Evolutionary conservation across 2,797 vertebrate genomes (phyloP).

Genomic region (Varecia variegata): DNA sequence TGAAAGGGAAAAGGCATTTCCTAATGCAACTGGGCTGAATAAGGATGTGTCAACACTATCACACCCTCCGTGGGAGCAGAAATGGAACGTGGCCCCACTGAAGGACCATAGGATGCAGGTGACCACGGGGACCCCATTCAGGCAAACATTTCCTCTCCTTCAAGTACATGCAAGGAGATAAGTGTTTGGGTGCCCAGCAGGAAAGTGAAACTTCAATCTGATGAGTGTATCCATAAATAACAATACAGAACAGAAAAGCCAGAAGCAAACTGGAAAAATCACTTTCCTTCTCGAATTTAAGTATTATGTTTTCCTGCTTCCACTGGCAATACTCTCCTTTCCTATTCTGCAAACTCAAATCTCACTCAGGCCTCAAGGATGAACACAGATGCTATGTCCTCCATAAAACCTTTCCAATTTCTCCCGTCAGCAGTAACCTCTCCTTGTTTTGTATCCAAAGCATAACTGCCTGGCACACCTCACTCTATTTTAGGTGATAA

Average conservation of each 20-base stretch:
- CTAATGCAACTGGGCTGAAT: not conserved
- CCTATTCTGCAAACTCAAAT: not conserved
- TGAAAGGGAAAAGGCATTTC: not conserved
- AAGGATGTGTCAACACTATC: not conserved
- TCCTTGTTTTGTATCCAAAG: not conserved
- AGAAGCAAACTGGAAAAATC: not conserved
- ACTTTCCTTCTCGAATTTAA: not conserved
- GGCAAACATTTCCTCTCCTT: not conserved
- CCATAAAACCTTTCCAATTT: not conserved
- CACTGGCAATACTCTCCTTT: no score
- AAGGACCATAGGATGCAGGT: not conserved
- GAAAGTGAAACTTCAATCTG: not conserved
- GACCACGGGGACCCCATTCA: rapidly evolving
- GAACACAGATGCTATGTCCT: not conserved
- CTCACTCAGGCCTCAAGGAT: not conserved
- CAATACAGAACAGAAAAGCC: not conserved
- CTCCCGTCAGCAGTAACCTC: not conserved
- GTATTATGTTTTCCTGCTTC: not conserved
- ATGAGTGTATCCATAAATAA: not conserved
- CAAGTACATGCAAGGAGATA: not conserved
- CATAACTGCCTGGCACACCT: not conserved
- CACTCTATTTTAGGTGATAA: not conserved
- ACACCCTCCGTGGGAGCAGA: not conserved
- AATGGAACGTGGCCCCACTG: not conserved
- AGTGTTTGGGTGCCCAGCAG: not conserved